Evolutionary conservation across 2,888 invertebrate genomes (phyloP).

Genomic region (Stramonita haemastoma): DNA sequence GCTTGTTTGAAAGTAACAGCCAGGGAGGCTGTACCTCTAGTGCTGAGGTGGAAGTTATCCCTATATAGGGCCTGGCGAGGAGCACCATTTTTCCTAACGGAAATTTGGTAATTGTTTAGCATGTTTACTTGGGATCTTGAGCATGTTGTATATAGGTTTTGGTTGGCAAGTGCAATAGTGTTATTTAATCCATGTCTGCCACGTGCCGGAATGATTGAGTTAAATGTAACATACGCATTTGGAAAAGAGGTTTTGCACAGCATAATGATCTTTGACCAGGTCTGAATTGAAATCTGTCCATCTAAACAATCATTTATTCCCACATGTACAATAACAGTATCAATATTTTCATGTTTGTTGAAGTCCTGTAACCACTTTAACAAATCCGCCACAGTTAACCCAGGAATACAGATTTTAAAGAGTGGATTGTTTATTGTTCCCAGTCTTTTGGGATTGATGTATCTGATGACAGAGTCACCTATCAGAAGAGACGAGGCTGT

Average conservation of each 20-base stretch:
- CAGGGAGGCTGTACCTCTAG: background rate
- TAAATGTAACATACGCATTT: background rate
- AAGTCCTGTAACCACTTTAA: background rate
- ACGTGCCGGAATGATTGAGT: background rate
- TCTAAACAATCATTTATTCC: background rate
- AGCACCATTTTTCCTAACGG: background rate
- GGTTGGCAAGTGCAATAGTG: background rate
- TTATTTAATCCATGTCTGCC: background rate
- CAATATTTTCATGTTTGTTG: background rate
- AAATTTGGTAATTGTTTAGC: background rate
- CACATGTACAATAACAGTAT: background rate
- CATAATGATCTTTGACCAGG: background rate
- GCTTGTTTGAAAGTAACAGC: background rate
- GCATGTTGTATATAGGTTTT: background rate
- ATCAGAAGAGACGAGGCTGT: background rate
- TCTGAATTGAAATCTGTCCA: background rate
- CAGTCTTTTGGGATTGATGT: background rate
- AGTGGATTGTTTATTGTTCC: background rate
- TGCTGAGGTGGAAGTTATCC: background rate
- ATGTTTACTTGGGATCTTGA: background rate
- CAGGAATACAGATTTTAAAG: background rate
- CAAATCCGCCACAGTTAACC: background rate
- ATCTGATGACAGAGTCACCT: background rate
- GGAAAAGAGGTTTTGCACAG: background rate
- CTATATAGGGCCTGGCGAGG: background rate